A percentile compares a stretch with the other conserved stretches of the same genome.
These are phyloP conservation scores for Xenops minutus DNA, from an alignment of 2,797 vertebrate species.

Conservation along the genomic window DNA sequence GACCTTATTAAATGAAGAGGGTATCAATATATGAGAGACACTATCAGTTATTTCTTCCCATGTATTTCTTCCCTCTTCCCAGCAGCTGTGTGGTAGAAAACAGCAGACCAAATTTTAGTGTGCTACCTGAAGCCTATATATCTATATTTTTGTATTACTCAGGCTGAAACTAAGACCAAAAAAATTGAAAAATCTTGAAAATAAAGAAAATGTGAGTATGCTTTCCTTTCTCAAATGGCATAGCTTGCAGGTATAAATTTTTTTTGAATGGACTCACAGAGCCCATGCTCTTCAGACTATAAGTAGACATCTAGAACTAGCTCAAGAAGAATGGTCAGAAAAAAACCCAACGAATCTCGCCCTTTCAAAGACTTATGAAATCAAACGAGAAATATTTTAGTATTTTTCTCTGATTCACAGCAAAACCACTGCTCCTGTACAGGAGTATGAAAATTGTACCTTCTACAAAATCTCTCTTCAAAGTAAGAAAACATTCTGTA, in stretches of 20 bases:
- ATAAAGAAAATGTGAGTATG: neutral
- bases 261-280: neutral
- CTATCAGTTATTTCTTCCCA: neutral
- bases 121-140: neutral
- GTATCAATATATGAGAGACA: neutral
- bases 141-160: neutral
- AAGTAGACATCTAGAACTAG: neutral
- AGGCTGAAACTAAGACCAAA: neutral
- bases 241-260: fast-evolving
- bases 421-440: neutral
- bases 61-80: neutral
- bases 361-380: neutral
- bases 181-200: neutral
- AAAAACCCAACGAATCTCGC: neutral
- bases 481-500: neutral
- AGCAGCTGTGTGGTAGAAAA: neutral
- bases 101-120: neutral
- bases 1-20: neutral
- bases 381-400: neutral
- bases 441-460: neutral
- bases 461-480: neutral
- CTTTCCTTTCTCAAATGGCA: neutral
- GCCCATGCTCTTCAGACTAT: neutral
- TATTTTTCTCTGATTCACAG: neutral
- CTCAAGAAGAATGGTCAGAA: neutral